These are phyloP conservation scores for Dendrolimus kikuchii DNA, from an alignment of 1,140 invertebrate genomes.

Conservation along the genomic window DNA sequence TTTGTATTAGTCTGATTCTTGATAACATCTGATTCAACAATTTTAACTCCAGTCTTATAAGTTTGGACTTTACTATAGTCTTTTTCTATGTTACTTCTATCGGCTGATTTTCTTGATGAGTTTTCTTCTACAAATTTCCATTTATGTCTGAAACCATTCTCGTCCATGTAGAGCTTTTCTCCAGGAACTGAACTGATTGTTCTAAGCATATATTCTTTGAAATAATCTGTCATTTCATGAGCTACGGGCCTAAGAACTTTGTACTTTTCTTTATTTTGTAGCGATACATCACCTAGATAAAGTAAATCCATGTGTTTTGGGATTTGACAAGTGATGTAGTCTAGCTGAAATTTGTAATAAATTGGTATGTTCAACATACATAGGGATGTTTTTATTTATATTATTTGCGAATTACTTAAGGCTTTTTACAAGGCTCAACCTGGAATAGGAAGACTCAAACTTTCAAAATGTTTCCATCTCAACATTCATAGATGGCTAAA, in stretches of 20 bases:
- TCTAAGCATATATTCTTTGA: conserved; percentile 33
- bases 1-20: not conserved
- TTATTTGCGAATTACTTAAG: too few species aligned
- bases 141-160: conserved; percentile 37
- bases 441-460: too few species aligned
- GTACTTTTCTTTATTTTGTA: conserved; percentile 35
- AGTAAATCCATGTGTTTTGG: conserved; percentile 40
- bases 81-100: conserved; percentile 2
- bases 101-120: conserved; percentile 24
- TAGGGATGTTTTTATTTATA: too few species aligned
- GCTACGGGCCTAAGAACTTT: conserved; percentile 35
- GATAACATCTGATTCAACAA: too few species aligned
- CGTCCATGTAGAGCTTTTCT: conserved; percentile 32
- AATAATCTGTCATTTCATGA: conserved; percentile 38
- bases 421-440: too few species aligned
- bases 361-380: too few species aligned
- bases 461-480: too few species aligned
- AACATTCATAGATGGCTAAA: too few species aligned
- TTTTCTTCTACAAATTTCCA: conserved; percentile 28
- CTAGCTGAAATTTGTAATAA: conserved; percentile 15
- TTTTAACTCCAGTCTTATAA: too few species aligned
- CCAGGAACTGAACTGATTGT: conserved; percentile 17
- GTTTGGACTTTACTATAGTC: conserved; percentile 1
- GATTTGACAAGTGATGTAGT: conserved; percentile 20
- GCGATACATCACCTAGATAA: conserved; percentile 31